Conservation (phyloP, 1,140 invertebrate genomes). For the Macrobrachium rosenbergii region DNA sequence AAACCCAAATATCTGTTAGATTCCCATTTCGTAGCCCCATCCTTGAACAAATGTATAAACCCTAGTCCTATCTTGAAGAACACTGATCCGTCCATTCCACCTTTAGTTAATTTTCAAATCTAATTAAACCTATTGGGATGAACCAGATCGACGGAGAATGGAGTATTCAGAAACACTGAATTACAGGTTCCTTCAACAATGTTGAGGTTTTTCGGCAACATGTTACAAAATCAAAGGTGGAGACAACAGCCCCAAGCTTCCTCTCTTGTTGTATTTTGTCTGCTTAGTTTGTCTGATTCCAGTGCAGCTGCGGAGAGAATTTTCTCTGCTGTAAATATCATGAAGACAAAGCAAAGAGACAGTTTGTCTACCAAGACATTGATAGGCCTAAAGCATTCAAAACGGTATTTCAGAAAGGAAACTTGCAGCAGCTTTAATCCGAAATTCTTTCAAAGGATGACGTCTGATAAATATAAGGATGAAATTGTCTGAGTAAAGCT, state of each 20-base stretch:
- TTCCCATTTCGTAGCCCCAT: background rate
- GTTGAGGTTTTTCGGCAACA: no score
- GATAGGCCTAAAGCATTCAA: constrained; percentile 7
- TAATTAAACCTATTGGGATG: constrained; percentile 1
- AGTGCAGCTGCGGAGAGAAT: constrained; percentile 3
- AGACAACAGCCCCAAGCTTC: background rate
- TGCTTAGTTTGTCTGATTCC: background rate
- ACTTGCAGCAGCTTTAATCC: no score
- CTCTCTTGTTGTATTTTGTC: background rate
- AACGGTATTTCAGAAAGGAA: background rate
- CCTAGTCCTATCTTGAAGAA: background rate
- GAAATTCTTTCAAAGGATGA: no score
- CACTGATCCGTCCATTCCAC: background rate
- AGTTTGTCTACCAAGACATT: background rate
- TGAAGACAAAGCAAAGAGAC: constrained; percentile 25
- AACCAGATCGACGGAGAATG: constrained; percentile 8
- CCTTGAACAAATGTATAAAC: background rate
- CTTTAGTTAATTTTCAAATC: constrained; percentile 10
- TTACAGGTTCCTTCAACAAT: background rate
- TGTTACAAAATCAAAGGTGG: no score
- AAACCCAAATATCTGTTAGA: background rate
- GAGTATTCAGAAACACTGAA: constrained; percentile 5
- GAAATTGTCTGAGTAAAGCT: no score
- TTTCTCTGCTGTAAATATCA: constrained; percentile 3
- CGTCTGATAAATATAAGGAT: no score